Conservation (phyloP, 2,888 invertebrate genomes). For the Scaptomyza reducta region DNA sequence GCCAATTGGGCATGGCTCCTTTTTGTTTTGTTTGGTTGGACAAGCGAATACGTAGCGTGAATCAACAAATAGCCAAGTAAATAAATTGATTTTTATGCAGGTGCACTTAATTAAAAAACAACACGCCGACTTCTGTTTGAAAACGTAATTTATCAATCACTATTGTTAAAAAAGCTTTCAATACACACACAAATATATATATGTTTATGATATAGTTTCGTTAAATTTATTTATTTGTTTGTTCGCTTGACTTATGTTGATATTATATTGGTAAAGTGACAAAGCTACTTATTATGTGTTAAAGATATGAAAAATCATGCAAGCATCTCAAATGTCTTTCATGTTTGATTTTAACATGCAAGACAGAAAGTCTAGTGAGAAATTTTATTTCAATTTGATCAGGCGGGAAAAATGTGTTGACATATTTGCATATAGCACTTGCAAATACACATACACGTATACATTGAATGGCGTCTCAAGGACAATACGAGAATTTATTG, state of each 20-base stretch:
- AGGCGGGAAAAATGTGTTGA: conserved; percentile 18
- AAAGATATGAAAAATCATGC: neutral
- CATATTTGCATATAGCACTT: conserved; percentile 27
- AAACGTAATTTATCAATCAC: neutral
- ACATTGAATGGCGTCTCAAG: neutral
- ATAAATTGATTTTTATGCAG: conserved; percentile 64
- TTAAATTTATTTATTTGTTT: neutral
- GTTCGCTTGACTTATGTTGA: neutral
- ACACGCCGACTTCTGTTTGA: conserved; percentile 17
- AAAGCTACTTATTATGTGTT: too few species aligned
- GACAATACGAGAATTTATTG: conserved; percentile 47
- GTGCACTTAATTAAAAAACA: conserved; percentile 60
- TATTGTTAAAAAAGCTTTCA: neutral
- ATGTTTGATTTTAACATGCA: conserved; percentile 7
- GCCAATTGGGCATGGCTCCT: conserved; percentile 11
- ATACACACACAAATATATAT: neutral
- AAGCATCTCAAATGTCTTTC: neutral
- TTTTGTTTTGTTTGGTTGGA: neutral
- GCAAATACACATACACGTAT: conserved; percentile 22
- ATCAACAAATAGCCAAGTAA: conserved; percentile 43
- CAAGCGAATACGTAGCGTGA: conserved; percentile 35
- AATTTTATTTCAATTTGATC: conserved; percentile 27
- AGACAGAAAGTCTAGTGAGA: conserved; percentile 3
- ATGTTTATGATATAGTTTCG: neutral
- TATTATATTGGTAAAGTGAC: neutral